Evolutionary conservation across 2,113 vertebrate species (phyloP).

Genomic region (Genyomyrus donnyi): DNA sequence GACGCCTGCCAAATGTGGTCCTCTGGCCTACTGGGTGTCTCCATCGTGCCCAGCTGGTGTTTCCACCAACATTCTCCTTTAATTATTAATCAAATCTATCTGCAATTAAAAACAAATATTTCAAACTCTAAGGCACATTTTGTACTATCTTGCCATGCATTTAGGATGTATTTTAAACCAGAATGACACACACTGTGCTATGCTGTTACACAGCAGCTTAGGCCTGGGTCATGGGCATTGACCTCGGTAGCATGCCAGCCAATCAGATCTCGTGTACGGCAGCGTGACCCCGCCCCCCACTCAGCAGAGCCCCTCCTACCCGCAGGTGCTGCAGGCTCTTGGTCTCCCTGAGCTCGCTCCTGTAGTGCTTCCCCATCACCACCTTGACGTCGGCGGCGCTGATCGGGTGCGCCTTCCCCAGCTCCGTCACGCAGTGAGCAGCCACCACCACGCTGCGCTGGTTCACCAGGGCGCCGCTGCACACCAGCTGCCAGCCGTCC

Average conservation of each 20-base stretch:
- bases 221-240: neutral
- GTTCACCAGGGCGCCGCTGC: conserved; percentile 88
- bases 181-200: neutral
- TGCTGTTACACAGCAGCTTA: neutral
- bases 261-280: neutral
- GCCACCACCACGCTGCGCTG: conserved; percentile 85
- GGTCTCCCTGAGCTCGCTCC: conserved; percentile 71
- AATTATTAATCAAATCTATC: neutral
- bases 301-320: conserved; percentile 55
- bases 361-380: conserved; percentile 83
- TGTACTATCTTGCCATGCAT: neutral
- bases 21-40: neutral
- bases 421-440: conserved; percentile 87
- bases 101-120: neutral
- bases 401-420: conserved; percentile 77
- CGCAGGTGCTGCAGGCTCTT: conserved; percentile 79
- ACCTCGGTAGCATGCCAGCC: neutral
- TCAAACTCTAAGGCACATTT: neutral
- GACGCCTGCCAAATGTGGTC: neutral
- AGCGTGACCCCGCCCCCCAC: neutral
- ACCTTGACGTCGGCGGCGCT: conserved; percentile 78
- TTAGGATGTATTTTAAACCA: neutral
- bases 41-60: neutral
- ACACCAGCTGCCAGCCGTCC: conserved; percentile 82
- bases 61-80: neutral